phyloP scores from a whole-genome alignment of 2,113 vertebrate genomes.

The Saccopteryx bilineata region DNA sequence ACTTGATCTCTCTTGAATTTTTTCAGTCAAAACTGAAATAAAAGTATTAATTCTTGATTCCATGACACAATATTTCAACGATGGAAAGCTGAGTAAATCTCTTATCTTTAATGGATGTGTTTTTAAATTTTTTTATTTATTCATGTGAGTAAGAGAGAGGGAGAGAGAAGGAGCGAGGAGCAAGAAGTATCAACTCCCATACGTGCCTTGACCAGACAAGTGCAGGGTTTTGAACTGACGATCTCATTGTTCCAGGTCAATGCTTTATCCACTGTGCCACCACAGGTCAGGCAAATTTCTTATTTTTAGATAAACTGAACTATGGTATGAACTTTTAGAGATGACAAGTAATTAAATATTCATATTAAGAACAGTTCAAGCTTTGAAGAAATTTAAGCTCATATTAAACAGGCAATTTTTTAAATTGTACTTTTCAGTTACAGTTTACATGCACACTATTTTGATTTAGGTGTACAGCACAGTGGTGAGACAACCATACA shows the following conservation, averaged over 20 bases:
- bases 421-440: neutral
- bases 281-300: neutral
- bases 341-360: neutral
- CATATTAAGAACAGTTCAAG: neutral
- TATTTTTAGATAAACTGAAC: neutral
- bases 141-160: too few species aligned
- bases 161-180: too few species aligned
- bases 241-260: too few species aligned
- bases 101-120: neutral
- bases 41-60: slow-evolving; percentile 15
- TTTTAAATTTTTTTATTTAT: too few species aligned
- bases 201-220: too few species aligned
- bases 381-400: neutral
- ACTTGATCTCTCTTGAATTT: neutral
- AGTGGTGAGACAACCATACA: neutral
- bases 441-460: neutral
- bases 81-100: neutral
- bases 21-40: neutral
- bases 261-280: too few species aligned
- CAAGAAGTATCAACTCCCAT: too few species aligned
- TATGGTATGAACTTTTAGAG: neutral
- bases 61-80: neutral
- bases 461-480: neutral
- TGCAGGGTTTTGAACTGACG: too few species aligned
- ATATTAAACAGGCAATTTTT: neutral